These are phyloP conservation scores for Montipora efflorescens DNA, from an alignment of 64 coral and sea anemone species.

Conservation along the genomic window DNA sequence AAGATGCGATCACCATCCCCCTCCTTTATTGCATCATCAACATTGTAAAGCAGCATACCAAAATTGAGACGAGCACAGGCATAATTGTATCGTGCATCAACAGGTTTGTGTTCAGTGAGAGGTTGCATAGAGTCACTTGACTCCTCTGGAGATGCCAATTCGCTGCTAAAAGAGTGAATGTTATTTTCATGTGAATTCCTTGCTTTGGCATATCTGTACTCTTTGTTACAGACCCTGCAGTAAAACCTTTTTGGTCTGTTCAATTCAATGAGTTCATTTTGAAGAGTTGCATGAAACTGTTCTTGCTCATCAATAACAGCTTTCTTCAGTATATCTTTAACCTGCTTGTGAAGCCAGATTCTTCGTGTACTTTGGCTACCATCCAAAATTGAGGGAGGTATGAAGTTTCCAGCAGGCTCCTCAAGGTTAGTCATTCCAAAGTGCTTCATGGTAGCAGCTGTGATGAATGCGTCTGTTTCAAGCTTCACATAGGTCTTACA, in stretches of 20 bases:
- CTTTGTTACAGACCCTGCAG: slow-evolving; percentile 37
- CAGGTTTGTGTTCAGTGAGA: background rate
- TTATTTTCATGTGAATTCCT: slow-evolving; percentile 34
- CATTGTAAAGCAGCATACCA: slow-evolving; percentile 45
- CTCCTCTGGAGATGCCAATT: background rate
- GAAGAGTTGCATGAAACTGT: background rate
- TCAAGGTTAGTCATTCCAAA: slow-evolving; percentile 53
- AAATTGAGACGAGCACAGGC: slow-evolving; percentile 18
- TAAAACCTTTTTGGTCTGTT: background rate
- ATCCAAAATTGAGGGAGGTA: slow-evolving; percentile 35
- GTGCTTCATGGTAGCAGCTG: slow-evolving; percentile 54
- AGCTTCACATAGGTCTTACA: slow-evolving; percentile 71
- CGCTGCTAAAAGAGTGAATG: background rate
- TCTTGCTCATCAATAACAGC: slow-evolving; percentile 66
- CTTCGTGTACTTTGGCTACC: background rate
- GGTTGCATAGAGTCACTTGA: background rate
- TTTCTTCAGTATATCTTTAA: slow-evolving; percentile 24
- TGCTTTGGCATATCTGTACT: slow-evolving; percentile 63
- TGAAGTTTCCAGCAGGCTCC: slow-evolving; percentile 3
- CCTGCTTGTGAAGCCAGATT: slow-evolving; percentile 71
- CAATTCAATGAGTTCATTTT: background rate
- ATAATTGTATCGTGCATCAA: slow-evolving; percentile 54
- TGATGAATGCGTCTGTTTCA: slow-evolving; percentile 71
- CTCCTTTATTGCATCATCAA: slow-evolving; percentile 13
- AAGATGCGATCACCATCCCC: slow-evolving; percentile 3